These are phyloP conservation scores for Plagiodera versicolora DNA, from an alignment of 2,888 invertebrate species.

Conservation along the genomic window DNA sequence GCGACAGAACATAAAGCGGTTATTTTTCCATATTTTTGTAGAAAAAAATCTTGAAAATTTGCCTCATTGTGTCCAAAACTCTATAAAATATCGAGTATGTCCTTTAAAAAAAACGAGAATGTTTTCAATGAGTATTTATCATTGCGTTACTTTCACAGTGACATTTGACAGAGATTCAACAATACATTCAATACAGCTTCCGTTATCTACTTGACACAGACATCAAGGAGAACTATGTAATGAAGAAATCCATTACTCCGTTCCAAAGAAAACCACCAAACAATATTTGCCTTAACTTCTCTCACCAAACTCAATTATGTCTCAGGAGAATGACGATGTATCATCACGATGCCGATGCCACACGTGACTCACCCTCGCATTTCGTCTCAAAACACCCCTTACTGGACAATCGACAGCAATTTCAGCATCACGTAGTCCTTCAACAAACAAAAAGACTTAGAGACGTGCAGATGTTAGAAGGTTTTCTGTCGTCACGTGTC, in stretches of 20 bases:
- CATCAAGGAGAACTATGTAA: neutral
- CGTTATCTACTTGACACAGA: too few relatives aligned
- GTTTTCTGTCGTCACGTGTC: slow-evolving; percentile 29
- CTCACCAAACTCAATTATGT: neutral
- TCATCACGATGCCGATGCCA: neutral
- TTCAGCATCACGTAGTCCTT: slow-evolving; percentile 31
- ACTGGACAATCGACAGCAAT: slow-evolving; percentile 36
- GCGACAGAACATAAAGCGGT: too few relatives aligned
- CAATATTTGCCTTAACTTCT: neutral
- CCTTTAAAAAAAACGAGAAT: too few relatives aligned
- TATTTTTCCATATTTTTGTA: too few relatives aligned
- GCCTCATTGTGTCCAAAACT: too few relatives aligned
- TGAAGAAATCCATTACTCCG: neutral
- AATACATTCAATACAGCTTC: too few relatives aligned
- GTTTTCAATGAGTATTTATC: too few relatives aligned
- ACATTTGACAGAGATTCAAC: too few relatives aligned
- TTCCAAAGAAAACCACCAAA: neutral
- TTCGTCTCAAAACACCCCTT: slow-evolving; percentile 18
- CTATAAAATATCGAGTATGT: too few relatives aligned
- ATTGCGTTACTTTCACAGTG: too few relatives aligned
- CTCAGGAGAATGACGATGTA: neutral
- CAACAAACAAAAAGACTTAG: slow-evolving; percentile 35
- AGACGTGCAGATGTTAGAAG: slow-evolving; percentile 22
- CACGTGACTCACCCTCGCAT: slow-evolving; percentile 20
- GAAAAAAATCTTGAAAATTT: too few relatives aligned